Evolutionary conservation across 2,888 invertebrate genomes (phyloP), one percentile per base, ranked within the genome.

Genomic region (Amphimallon solstitiale): DNA sequence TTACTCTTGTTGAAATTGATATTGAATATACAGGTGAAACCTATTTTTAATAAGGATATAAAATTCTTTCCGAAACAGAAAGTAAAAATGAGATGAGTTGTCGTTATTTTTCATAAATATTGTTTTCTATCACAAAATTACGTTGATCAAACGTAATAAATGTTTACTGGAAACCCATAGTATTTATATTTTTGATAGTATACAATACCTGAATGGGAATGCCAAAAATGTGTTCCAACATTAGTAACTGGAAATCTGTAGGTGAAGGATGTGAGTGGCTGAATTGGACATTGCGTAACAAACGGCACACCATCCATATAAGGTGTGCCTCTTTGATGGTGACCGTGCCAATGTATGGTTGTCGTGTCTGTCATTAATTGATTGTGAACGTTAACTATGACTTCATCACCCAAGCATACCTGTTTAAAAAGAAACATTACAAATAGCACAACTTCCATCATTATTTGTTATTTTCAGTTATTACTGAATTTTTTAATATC

Each of bases 281-380:
- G 83, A 60, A 95, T 92, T 0, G 94, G 93, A 71, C 94, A 94
- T 81, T 95, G 95, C 0, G 94, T 92, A 6, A 95, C 88, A 69
- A 89, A 90, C 0, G 95, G 94, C 0, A 94, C 94, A 0, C 95
- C 95, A 72, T 95, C 95, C 94, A 94, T 94, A 77, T 91, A 94
- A 0, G 94, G 94, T 0, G 89, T 89, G 0, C 87, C 87, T 59
- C 84, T 82, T 80, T 94, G 93, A 77, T 94, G 94, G 76, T 92
- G 88, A 0, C 97, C 96, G 77, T 97, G 97, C 95, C 95, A 97
- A 77, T 97, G 97, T 15, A 97, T 89, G 0, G 92, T 90, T 0
- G 94, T 94, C 17, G 90, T 91, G 78, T 94, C 94, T 0, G 91
- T 90, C 77, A 89, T 86, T 79, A 96, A 79, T 67, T 87, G 86